Conservation (phyloP, 1,140 invertebrate species). For the Uloborus diversus region DNA sequence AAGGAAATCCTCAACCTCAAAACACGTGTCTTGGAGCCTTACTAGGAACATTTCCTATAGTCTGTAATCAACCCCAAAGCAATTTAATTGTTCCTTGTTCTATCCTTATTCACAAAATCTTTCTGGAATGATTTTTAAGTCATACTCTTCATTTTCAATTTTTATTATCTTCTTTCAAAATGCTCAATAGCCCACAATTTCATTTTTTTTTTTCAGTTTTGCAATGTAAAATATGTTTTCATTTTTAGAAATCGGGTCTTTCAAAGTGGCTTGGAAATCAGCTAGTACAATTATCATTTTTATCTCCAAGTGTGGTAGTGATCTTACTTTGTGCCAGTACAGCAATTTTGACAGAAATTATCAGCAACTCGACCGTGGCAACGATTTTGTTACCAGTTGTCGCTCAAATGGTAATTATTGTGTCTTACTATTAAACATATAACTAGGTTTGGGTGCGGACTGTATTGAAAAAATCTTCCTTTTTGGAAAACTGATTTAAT, state of each 20-base stretch:
- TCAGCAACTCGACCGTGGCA: conserved; percentile 83
- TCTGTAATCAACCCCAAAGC: neutral
- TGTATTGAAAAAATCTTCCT: too few relatives aligned
- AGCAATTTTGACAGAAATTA: conserved; percentile 78
- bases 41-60: too few relatives aligned
- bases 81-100: neutral
- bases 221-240: neutral
- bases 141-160: neutral
- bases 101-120: neutral
- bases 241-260: conserved; percentile 72
- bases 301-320: conserved; percentile 63
- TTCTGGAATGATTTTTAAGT: neutral
- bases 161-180: neutral
- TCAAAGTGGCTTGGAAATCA: conserved; percentile 77
- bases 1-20: too few relatives aligned
- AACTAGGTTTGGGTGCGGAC: too few relatives aligned
- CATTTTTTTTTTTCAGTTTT: neutral
- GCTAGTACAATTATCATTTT: conserved; percentile 61
- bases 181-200: neutral
- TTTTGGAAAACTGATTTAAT: too few relatives aligned
- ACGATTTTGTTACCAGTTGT: conserved; percentile 83
- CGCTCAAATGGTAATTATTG: conserved; percentile 74
- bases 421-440: too few relatives aligned
- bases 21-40: too few relatives aligned
- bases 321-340: conserved; percentile 65